Conservation (phyloP, 2,113 vertebrate genomes). For the Pampusana beccarii region DNA sequence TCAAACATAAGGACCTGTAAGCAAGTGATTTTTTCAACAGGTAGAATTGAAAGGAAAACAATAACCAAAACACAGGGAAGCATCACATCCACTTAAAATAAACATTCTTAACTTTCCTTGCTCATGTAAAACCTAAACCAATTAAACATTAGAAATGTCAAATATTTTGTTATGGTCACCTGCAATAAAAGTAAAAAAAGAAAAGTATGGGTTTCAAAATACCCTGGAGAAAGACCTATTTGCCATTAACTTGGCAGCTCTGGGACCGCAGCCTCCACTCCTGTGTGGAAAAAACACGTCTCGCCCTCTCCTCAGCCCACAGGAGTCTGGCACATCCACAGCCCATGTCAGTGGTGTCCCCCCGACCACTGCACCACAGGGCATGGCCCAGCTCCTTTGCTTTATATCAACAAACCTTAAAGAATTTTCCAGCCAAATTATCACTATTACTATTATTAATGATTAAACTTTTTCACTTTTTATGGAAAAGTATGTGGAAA, state of each 20-base stretch:
- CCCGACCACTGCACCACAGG: neutral
- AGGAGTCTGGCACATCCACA: neutral
- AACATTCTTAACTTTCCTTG: neutral
- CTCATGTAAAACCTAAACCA: neutral
- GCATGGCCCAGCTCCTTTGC: neutral
- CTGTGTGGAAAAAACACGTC: rapidly evolving
- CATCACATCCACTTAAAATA: neutral
- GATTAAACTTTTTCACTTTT: neutral
- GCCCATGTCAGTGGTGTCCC: too few species aligned
- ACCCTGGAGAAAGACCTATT: neutral
- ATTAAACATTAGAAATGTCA: neutral
- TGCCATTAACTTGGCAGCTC: neutral
- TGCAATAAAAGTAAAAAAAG: neutral
- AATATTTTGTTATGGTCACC: neutral
- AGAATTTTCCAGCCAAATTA: neutral
- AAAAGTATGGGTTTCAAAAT: neutral
- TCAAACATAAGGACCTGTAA: neutral
- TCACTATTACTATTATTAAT: neutral
- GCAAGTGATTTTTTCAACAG: neutral
- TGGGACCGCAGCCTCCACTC: rapidly evolving
- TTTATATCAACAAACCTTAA: neutral
- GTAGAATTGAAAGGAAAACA: neutral
- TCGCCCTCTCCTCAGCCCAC: neutral
- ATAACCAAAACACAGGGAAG: neutral
- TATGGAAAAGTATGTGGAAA: neutral